phyloP scores from a whole-genome alignment of 1,140 invertebrate genomes.

The Neodiprion pinetum region DNA sequence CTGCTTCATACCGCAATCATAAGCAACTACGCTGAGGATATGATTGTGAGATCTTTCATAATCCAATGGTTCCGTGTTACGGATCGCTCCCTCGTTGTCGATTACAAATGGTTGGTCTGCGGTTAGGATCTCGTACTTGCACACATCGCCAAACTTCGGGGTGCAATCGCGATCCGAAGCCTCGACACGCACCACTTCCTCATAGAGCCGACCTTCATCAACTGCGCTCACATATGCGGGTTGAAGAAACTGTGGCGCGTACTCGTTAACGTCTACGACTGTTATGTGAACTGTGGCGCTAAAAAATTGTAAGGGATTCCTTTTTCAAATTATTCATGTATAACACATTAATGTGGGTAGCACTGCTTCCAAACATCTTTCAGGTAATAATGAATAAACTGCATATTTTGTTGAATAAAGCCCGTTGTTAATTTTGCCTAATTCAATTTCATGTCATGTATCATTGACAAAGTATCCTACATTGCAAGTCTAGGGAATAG shows the following conservation, averaged over 20 bases:
- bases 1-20: slow-evolving; percentile 93
- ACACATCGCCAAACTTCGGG: slow-evolving; percentile 90
- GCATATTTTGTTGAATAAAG: neutral
- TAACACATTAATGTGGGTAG: neutral
- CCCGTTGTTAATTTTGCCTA: neutral
- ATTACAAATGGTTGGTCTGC: slow-evolving; percentile 91
- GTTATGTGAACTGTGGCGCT: slow-evolving; percentile 93
- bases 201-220: slow-evolving; percentile 89
- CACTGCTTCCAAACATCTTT: neutral
- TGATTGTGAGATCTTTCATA: slow-evolving; percentile 94
- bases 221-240: slow-evolving; percentile 89
- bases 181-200: slow-evolving; percentile 88
- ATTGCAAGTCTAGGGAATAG: no score
- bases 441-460: neutral
- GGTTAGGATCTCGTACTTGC: slow-evolving; percentile 94
- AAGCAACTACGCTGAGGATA: slow-evolving; percentile 95
- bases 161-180: slow-evolving; percentile 92
- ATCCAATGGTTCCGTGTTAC: slow-evolving; percentile 90
- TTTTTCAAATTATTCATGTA: neutral
- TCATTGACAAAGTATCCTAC: no score
- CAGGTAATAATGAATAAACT: neutral
- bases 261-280: slow-evolving; percentile 96
- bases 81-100: slow-evolving; percentile 88
- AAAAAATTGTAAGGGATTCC: slow-evolving; percentile 48
- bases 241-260: slow-evolving; percentile 86